Base-by-base conservation (phyloP, 2,888 invertebrate species). In the Graphium colonna region DNA sequence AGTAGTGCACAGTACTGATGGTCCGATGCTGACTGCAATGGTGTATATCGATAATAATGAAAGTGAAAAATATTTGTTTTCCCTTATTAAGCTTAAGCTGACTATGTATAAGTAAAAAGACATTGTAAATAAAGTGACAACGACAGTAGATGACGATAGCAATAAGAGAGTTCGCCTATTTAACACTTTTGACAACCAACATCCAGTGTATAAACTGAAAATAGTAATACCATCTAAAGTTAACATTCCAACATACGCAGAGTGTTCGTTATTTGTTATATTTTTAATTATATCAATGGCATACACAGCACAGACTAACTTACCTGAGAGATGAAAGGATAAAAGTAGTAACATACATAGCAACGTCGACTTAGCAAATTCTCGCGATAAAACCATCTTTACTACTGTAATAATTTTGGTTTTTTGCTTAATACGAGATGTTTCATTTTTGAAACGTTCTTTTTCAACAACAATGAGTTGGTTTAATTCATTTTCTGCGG, bases 1-100 rank as follows among this genome's bases (percentile, higher is more conserved):
- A 0, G 75, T 68, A 1, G 70, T 69, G 0, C 73, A 69, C 66
- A 81, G 70, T 28, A 79, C 78, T 69, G 78, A 68, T 0, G 81
- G 82, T 1, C 82, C 82, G 49, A 75, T 71, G 53, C 79, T 77
- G 39, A 81, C 72, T 4, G 73, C 62, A 9, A 82, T 60, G 13
- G 79, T 79, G 62, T 74, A 82, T 0, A 64, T 59, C 12, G 69
- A 18, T 16, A 81, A 54, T 8, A 81, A 59, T 0, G 62, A 52
- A 33, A 81, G 64, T 3, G 77, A 73, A 18, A 69, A 18, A 10
- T 62, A 55, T 33, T 58, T 64, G 50, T 68, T 69, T 55, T 64
- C 67, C 5, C 5, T 1, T 5, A 66, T 41, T 1, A 61, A 18
- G 0, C 33, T 26, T 12, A 57, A 9, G 17, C 53, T 55, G 1